Base-by-base conservation (phyloP, 2,797 vertebrate genomes). In the Sebastes jordani region DNA sequence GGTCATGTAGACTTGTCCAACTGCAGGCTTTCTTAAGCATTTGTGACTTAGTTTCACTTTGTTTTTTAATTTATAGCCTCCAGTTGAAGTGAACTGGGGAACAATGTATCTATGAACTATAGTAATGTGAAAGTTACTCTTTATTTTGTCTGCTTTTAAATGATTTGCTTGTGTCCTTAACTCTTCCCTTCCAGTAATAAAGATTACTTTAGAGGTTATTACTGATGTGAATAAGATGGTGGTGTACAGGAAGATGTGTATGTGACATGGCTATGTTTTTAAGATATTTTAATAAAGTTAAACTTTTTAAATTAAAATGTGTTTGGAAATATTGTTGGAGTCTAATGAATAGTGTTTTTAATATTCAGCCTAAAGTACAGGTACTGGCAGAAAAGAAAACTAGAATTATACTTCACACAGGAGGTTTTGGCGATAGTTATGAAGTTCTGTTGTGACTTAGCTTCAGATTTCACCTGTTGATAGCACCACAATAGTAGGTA, bases 261-360 rank as follows among this genome's bases (percentile, higher is more conserved):
- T 92, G 92, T 92, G 83, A 94, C 85, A 88, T 87, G 87, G 85
- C 83, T 89, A 82, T 88, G 86, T 88, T 90, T 88, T 89, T 76
- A 85, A 88, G 74, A 92, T 95, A 91, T 94, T 95, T 93, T 88
- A 96, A 96, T 95, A 95, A 95, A 95, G 78, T 82, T 80, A 71
- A 85, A 92, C 71, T 90, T 89, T 94, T 90, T 93, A 88, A 77
- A 85, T 86, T 92, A 89, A 84, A 58, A 27, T 67, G 66, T 46
- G 36, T 80, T 52, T 68, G 22, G 13, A 67, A 29, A 72, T 23
- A 38, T 72, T 80, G 32, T 78, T 71, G 4, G 5, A 38, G 14
- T 65, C n/a, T 59, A 32, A 38, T 6, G 11, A 3, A 59, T 14
- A 14, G 6, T 22, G n/a, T 69, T 62, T 9, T 20, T 54, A 18